Conservation (phyloP, 2,888 invertebrate genomes). For the Melieria crassipennis region DNA sequence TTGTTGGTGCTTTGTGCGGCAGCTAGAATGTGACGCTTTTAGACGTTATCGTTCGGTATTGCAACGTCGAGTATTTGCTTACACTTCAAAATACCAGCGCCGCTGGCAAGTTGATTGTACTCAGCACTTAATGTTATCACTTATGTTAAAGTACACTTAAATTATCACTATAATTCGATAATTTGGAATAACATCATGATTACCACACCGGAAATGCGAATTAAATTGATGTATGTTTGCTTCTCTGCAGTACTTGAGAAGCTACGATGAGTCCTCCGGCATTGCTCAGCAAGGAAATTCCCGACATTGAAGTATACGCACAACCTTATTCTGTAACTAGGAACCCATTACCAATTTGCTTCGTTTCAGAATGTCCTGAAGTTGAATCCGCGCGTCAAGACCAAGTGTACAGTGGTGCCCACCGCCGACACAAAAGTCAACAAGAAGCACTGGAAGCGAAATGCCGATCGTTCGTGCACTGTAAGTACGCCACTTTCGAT, state of each 20-base stretch:
- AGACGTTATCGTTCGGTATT: no score
- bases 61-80: no score
- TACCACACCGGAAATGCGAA: no score
- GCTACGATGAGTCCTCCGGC: constrained; percentile 65
- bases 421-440: constrained; percentile 85
- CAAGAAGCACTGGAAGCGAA: constrained; percentile 96
- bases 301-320: constrained; percentile 81
- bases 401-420: constrained; percentile 82
- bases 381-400: constrained; percentile 88
- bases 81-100: no score
- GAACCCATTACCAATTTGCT: constrained; percentile 46
- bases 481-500: constrained; percentile 69
- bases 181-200: no score
- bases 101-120: no score
- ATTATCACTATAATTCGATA: no score
- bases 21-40: no score
- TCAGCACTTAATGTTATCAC: no score
- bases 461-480: constrained; percentile 82
- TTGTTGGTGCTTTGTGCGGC: no score
- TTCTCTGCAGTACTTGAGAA: constrained; percentile 27
- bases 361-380: constrained; percentile 64
- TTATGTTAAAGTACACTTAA: no score
- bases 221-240: neutral
- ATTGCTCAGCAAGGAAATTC: constrained; percentile 75
- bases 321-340: neutral